Percentiles rank a stretch among this genome's conserved stretches.
phyloP scores from a whole-genome alignment of 1,140 invertebrate genomes.

The Drosophila arawakana region DNA sequence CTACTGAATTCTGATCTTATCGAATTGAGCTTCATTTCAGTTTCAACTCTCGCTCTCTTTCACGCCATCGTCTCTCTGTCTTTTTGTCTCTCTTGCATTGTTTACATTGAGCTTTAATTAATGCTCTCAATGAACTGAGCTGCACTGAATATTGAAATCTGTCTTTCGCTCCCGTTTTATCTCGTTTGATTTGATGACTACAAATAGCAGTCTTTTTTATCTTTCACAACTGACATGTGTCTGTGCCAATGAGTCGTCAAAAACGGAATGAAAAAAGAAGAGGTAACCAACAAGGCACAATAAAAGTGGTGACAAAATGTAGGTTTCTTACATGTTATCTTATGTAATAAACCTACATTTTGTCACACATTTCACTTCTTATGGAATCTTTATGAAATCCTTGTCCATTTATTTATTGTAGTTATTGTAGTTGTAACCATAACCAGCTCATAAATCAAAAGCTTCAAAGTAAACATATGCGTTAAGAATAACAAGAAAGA shows the following conservation, averaged over 20 bases:
- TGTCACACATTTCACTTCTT: too few species aligned
- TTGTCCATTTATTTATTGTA: too few species aligned
- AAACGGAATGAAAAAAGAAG: not conserved
- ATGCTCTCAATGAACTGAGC: constrained; percentile 37
- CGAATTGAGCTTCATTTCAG: constrained; percentile 24
- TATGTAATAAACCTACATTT: too few species aligned
- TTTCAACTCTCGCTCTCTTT: not conserved
- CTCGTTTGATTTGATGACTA: constrained; percentile 39
- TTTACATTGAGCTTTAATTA: constrained; percentile 43
- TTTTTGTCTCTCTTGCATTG: constrained; percentile 14
- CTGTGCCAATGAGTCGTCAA: constrained; percentile 22
- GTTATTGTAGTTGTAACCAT: too few species aligned
- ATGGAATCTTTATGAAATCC: too few species aligned
- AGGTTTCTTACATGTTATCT: too few species aligned
- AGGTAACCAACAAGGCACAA: not conserved
- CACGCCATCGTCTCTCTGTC: not conserved
- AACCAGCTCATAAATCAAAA: too few species aligned
- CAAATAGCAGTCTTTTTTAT: constrained; percentile 49
- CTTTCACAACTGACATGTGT: constrained; percentile 29
- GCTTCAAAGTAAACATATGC: too few species aligned
- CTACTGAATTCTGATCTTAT: constrained; percentile 12
- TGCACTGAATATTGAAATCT: constrained; percentile 53
- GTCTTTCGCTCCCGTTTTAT: constrained; percentile 38
- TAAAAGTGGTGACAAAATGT: not conserved
- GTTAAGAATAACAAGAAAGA: too few species aligned